These are phyloP conservation scores for Philaethria dido DNA, from an alignment of 2,888 invertebrate species.

Conservation along the genomic window DNA sequence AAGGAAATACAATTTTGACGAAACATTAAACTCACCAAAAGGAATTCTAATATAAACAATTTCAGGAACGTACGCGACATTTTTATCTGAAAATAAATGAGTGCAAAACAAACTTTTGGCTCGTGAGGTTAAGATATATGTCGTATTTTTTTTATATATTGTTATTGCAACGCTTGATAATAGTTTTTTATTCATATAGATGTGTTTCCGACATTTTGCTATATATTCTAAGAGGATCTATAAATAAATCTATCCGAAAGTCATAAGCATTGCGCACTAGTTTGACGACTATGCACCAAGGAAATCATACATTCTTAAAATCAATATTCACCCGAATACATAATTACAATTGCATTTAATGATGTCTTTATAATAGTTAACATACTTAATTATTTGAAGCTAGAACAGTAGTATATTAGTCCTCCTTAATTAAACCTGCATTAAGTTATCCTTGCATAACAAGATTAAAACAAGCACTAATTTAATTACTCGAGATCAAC, in stretches of 20 bases:
- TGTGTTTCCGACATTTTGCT: not conserved
- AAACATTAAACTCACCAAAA: constrained; percentile 16
- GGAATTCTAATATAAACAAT: constrained; percentile 9
- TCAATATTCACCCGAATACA: not conserved
- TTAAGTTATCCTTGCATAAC: constrained; percentile 9
- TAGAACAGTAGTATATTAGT: not conserved
- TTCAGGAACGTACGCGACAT: not conserved
- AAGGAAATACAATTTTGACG: not conserved
- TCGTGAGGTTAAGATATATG: not conserved
- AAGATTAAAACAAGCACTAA: not conserved
- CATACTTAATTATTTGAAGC: not conserved
- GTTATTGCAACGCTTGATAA: not conserved
- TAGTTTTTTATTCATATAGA: not conserved
- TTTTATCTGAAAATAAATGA: constrained; percentile 2
- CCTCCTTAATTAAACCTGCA: not conserved
- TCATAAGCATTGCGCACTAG: no score
- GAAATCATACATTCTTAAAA: not conserved
- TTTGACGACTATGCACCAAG: no score
- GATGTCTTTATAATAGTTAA: not conserved
- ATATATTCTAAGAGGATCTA: not conserved
- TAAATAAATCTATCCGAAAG: not conserved
- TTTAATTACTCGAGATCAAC: constrained; percentile 8
- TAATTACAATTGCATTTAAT: not conserved
- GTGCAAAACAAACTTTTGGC: not conserved
- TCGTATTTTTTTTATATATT: not conserved